These are phyloP conservation scores for Acinonyx jubatus DNA, from an alignment of 2,113 vertebrate species.

Conservation along the genomic window DNA sequence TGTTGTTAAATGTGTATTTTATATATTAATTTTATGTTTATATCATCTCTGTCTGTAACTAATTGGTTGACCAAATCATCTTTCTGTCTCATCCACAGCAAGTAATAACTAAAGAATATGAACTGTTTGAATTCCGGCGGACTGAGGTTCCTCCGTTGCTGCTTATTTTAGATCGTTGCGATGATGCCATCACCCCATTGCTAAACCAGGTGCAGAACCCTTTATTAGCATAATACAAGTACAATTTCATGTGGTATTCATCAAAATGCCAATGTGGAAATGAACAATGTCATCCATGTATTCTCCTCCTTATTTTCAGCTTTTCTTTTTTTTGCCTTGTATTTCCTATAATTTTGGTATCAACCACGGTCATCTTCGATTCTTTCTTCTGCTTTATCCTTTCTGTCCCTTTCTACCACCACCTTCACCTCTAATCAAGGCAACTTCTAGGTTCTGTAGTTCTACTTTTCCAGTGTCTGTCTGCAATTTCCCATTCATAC, in stretches of 20 bases:
- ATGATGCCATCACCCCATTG: slow-evolving; percentile 94
- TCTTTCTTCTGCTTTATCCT: slow-evolving; percentile 34
- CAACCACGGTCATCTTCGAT: neutral
- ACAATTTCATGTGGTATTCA: neutral
- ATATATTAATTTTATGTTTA: neutral
- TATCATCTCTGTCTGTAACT: neutral
- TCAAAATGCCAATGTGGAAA: neutral
- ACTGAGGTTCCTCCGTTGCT: slow-evolving; percentile 96
- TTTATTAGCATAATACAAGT: neutral
- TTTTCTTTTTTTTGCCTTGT: neutral
- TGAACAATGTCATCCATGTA: neutral
- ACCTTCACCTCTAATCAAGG: neutral
- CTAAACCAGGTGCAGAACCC: slow-evolving; percentile 86
- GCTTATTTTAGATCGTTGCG: slow-evolving; percentile 94
- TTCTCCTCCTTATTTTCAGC: neutral
- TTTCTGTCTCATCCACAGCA: slow-evolving; percentile 85
- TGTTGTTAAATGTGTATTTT: neutral
- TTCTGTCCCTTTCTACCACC: neutral
- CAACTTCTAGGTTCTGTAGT: neutral
- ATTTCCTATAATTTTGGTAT: neutral
- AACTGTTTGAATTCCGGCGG: slow-evolving; percentile 97
- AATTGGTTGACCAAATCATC: neutral
- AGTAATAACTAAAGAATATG: slow-evolving; percentile 98
- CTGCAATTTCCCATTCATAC: neutral
- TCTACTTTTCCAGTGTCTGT: neutral